A percentile compares a stretch with the other conserved stretches of the same genome.
Evolutionary conservation across 2,888 invertebrate species (phyloP).

Genomic region (Lymantria monacha): DNA sequence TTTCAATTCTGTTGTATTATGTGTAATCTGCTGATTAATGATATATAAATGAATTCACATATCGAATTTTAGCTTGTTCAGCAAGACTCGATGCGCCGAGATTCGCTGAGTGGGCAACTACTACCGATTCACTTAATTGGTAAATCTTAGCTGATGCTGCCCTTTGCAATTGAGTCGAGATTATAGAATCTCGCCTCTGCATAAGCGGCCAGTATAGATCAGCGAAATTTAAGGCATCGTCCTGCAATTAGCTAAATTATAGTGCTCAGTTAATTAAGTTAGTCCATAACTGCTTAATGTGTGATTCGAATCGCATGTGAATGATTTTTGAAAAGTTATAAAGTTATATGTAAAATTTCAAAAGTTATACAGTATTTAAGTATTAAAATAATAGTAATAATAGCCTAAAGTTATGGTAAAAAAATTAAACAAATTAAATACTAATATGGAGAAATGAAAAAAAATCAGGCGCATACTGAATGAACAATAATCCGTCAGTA

Average conservation of each 20-base stretch:
- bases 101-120: conserved; percentile 64
- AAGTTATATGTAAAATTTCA: no score
- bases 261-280: conserved; percentile 38
- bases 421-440: no score
- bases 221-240: conserved; percentile 54
- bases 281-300: no score
- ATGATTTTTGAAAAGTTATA: no score
- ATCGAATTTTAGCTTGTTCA: conserved; percentile 6
- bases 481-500: no score
- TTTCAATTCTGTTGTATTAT: no score
- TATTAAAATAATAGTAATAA: no score
- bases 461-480: no score
- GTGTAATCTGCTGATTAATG: conserved; percentile 12
- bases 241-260: conserved; percentile 34
- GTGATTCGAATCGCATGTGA: no score
- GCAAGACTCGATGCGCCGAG: conserved; percentile 18
- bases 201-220: conserved; percentile 53
- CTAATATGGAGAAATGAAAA: no score
- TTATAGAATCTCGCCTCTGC: conserved; percentile 22
- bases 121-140: conserved; percentile 74
- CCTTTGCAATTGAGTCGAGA: conserved; percentile 69
- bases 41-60: conserved; percentile 16
- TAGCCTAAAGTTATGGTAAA: no score
- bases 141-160: conserved; percentile 77
- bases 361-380: no score